Conservation (phyloP, 2,888 invertebrate genomes). For the Polyommatus iphigenia region DNA sequence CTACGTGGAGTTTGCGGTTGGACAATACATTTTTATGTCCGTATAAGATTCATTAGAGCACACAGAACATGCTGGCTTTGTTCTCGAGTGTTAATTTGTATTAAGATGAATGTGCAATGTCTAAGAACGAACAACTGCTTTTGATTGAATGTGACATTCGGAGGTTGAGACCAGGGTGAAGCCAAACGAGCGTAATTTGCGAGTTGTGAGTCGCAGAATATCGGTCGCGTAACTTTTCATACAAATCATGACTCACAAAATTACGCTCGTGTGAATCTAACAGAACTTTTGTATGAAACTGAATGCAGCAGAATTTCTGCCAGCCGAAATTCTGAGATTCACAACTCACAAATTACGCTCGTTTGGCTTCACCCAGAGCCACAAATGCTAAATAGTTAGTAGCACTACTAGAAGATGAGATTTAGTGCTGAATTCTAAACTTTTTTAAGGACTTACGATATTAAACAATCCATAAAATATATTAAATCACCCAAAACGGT, state of each 20-base stretch:
- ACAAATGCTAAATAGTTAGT: too few relatives aligned
- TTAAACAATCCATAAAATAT: background rate
- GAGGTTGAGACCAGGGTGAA: background rate
- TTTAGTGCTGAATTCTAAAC: background rate
- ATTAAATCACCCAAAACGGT: background rate
- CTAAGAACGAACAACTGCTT: conserved; percentile 33
- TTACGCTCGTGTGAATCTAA: too few relatives aligned
- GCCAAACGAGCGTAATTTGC: too few relatives aligned
- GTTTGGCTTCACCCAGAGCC: too few relatives aligned
- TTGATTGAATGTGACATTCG: background rate
- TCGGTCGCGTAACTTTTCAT: too few relatives aligned
- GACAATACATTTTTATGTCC: conserved; percentile 22
- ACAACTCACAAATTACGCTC: too few relatives aligned
- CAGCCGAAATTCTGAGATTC: too few relatives aligned
- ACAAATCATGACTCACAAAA: too few relatives aligned
- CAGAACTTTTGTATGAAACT: too few relatives aligned
- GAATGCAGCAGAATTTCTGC: too few relatives aligned
- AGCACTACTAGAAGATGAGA: background rate
- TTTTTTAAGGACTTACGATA: background rate
- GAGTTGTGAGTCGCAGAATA: too few relatives aligned
- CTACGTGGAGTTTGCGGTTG: background rate
- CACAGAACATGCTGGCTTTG: conserved; percentile 11
- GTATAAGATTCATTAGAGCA: background rate
- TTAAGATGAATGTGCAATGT: conserved; percentile 40
- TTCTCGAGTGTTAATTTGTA: conserved; percentile 31